Base-by-base conservation (phyloP, 1,140 invertebrate species). In the Drosophila pseudoananassae region DNA sequence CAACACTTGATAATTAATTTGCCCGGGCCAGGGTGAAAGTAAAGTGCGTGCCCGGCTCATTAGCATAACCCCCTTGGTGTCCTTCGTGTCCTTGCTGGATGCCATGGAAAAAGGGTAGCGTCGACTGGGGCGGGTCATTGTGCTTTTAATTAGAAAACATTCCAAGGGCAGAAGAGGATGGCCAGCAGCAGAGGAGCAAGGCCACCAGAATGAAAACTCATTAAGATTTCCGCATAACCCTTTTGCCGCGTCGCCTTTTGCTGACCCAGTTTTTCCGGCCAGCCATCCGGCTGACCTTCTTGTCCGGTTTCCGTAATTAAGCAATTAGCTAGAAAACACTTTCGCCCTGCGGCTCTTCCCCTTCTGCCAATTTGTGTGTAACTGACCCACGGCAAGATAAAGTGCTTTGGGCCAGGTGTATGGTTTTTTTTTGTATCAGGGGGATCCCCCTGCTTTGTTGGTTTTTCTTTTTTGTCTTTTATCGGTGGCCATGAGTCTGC, bases 1-100 rank as follows among this genome's bases (percentile, higher is more conserved):
- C 83, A 87, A 88, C 81, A 78, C 82, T 88, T 75, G 82, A 82
- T 87, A 87, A 87, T 87, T 87, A 87, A 88, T 87, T 70, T 82
- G 45, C 74, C 47, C 51, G 74, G 14, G 6, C 25, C 12, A 29
- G 25, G 27, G 49, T 6, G 29, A 38, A 12, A 36, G 14, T 29
- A 33, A 54, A 65, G 74, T 85, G 81, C 81, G 81, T 85, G 78
- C 40, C 60, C 40, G 51, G 40, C 74, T 82, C 79, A 82, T 82
- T 78, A 82, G 60, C 58, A 70, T 56, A 9, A 25, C 45, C 15
- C 40, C 10, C 25, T 12, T 29, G 33, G 2, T 46, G 17, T 17
- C 9, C 36, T 43, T 17, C 40, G 40, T 14, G 40, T 43, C 14
- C 12, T 14, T 8, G 40, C 40, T 43, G 40, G 40, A 43, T 43